Percentiles rank a stretch among this genome's conserved stretches.
Conservation (phyloP, 2,113 vertebrate species). For the Crotalus helleri region DNA sequence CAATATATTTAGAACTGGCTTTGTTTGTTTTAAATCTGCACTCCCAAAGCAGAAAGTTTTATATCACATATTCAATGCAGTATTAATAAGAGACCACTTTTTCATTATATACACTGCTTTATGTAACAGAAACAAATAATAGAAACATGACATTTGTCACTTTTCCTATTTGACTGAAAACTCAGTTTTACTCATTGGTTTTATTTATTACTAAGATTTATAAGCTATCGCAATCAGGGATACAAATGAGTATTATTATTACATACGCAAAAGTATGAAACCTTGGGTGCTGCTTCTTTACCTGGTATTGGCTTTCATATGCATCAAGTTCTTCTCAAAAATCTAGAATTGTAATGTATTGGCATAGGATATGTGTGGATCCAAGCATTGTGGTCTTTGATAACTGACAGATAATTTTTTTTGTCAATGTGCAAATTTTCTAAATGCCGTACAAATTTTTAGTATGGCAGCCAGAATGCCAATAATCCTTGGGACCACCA, state of each 20-base stretch:
- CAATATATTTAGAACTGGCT: neutral
- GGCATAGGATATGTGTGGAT: neutral
- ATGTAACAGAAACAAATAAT: conserved; percentile 24
- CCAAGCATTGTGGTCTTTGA: neutral
- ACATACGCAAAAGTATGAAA: neutral
- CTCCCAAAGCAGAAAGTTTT: conserved; percentile 12
- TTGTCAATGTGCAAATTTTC: neutral
- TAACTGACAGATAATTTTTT: neutral
- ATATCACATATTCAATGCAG: neutral
- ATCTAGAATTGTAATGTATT: neutral
- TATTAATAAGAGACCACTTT: conserved; percentile 13
- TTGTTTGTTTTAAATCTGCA: conserved; percentile 23
- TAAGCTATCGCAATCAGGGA: neutral
- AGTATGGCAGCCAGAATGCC: neutral
- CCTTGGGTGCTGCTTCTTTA: neutral
- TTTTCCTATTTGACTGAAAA: neutral
- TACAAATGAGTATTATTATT: neutral
- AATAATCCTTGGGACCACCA: neutral
- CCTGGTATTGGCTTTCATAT: neutral
- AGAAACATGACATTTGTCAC: neutral
- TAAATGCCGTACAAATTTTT: too few relatives aligned
- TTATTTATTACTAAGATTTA: neutral
- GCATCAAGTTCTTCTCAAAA: neutral
- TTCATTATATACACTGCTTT: neutral
- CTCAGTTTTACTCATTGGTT: neutral